These are phyloP conservation scores for Trissolcus basalis DNA, from an alignment of 1,140 invertebrate species.

Conservation along the genomic window DNA sequence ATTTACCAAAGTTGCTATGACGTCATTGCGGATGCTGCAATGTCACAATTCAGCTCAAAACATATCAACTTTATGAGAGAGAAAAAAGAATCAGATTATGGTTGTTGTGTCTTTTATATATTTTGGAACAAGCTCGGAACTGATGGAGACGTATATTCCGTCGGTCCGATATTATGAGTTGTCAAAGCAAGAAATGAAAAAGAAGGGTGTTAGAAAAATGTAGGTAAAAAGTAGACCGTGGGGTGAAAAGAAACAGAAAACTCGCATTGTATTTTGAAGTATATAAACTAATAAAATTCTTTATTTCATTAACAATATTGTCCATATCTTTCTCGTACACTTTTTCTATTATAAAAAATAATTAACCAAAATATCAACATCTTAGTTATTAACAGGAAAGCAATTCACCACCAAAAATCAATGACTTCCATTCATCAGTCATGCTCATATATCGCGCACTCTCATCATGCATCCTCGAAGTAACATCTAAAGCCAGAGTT, in stretches of 20 bases:
- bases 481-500: conserved; percentile 1
- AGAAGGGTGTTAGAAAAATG: too few relatives aligned
- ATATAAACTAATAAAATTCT: conserved; percentile 69
- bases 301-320: conserved; percentile 72
- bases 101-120: too few relatives aligned
- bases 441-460: not conserved
- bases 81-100: too few relatives aligned
- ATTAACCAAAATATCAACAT: conserved; percentile 66
- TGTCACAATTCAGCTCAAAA: too few relatives aligned
- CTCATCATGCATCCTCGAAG: not conserved
- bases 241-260: not conserved
- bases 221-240: too few relatives aligned
- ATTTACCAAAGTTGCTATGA: too few relatives aligned
- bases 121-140: too few relatives aligned
- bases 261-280: not conserved
- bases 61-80: too few relatives aligned
- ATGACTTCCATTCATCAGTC: conserved; percentile 1
- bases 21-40: too few relatives aligned
- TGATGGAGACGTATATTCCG: too few relatives aligned
- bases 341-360: conserved; percentile 65
- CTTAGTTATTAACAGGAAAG: conserved; percentile 37
- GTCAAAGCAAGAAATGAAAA: too few relatives aligned
- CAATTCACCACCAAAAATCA: conserved; percentile 21
- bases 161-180: too few relatives aligned
- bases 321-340: conserved; percentile 53